Conservation (phyloP, 2,888 invertebrate species). For the Drosophila borborema region DNA sequence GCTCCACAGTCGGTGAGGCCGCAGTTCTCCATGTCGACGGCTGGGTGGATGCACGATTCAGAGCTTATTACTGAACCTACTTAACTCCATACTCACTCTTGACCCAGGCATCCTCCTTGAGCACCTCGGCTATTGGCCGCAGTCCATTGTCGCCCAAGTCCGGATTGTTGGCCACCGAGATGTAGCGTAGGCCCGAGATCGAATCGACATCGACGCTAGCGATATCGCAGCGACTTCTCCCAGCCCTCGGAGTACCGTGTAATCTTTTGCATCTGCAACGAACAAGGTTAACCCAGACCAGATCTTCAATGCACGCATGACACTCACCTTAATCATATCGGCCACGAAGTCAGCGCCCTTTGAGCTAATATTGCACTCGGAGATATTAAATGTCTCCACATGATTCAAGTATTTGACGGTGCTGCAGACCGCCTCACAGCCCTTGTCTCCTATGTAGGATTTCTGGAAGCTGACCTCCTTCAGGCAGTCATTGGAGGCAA, state of each 20-base stretch:
- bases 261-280: slow-evolving; percentile 88
- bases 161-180: slow-evolving; percentile 90
- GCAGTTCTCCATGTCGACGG: slow-evolving; percentile 91
- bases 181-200: slow-evolving; percentile 90
- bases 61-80: neutral
- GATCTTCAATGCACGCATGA: neutral
- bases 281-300: no score
- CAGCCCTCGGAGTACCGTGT: slow-evolving; percentile 92
- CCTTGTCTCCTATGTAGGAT: slow-evolving; percentile 90
- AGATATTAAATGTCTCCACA: slow-evolving; percentile 89
- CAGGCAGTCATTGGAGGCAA: slow-evolving; percentile 88
- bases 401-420: slow-evolving; percentile 89
- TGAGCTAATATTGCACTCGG: slow-evolving; percentile 89
- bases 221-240: slow-evolving; percentile 92
- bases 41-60: slow-evolving; percentile 77
- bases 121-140: slow-evolving; percentile 87
- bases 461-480: slow-evolving; percentile 89
- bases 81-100: slow-evolving; percentile 86
- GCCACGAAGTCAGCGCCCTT: slow-evolving; percentile 89
- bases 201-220: slow-evolving; percentile 90
- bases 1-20: slow-evolving; percentile 89
- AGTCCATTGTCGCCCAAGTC: slow-evolving; percentile 89
- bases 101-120: slow-evolving; percentile 92
- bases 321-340: slow-evolving; percentile 87
- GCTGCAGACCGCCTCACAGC: slow-evolving; percentile 90